These are phyloP conservation scores for Danio jaintianensis DNA, from an alignment of 2,797 vertebrate genomes.

Conservation along the genomic window DNA sequence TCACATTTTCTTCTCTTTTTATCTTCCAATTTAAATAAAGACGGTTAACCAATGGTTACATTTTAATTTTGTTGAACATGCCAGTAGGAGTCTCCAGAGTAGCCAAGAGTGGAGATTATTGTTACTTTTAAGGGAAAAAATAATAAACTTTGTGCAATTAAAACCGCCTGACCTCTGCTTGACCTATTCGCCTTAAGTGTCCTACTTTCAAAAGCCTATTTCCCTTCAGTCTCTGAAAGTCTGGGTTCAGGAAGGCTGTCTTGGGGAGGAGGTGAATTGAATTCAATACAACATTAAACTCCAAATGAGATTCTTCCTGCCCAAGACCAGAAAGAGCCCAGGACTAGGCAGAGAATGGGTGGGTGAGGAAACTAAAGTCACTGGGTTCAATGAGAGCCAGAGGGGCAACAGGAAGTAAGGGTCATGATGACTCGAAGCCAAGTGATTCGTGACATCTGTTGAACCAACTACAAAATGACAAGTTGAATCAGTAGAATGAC, in stretches of 20 bases:
- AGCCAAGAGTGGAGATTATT: neutral
- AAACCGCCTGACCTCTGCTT: constrained; percentile 8
- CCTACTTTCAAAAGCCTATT: constrained; percentile 35
- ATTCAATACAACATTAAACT: constrained; percentile 61
- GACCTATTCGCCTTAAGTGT: constrained; percentile 31
- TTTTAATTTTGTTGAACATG: constrained; percentile 4
- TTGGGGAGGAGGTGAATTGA: constrained; percentile 47
- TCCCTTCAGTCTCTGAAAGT: constrained; percentile 44
- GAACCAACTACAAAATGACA: neutral
- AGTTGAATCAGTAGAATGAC: constrained; percentile 1
- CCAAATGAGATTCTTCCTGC: constrained; percentile 63
- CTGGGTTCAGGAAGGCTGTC: constrained; percentile 55
- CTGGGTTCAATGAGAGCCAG: constrained; percentile 40
- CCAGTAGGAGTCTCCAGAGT: neutral
- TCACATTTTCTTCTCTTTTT: neutral
- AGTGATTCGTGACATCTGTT: neutral
- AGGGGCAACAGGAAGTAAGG: constrained; percentile 22
- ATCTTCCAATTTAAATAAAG: neutral
- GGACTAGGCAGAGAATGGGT: constrained; percentile 49
- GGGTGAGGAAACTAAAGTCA: constrained; percentile 49
- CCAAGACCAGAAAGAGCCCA: constrained; percentile 43
- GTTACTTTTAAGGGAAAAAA: neutral
- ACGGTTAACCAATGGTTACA: neutral
- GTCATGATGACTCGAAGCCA: constrained; percentile 25
- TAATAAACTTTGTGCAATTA: constrained; percentile 40